Conservation (phyloP, 2,888 invertebrate species). For the Chaetogeoica ovagalla region DNA sequence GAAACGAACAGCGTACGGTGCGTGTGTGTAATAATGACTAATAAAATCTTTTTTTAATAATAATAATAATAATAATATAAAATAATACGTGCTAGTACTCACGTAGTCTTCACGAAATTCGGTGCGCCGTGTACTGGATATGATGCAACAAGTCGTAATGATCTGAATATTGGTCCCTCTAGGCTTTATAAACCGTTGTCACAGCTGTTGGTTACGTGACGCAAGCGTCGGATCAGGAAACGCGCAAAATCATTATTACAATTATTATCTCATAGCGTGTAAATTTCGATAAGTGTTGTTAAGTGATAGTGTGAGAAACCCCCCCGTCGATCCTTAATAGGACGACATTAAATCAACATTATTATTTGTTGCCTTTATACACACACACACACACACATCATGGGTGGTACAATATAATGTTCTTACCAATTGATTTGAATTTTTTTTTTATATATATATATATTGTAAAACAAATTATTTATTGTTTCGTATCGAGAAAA, state of each 20-base stretch:
- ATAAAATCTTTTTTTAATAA: too few relatives aligned
- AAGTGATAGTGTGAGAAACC: constrained; percentile 6
- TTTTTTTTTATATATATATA: background rate
- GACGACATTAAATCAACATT: constrained; percentile 23
- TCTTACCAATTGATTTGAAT: background rate
- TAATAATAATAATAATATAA: background rate
- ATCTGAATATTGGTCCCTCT: constrained; percentile 43
- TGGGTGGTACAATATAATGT: constrained; percentile 26
- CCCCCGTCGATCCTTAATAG: constrained; percentile 23
- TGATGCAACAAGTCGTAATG: constrained; percentile 51
- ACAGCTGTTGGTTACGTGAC: constrained; percentile 27
- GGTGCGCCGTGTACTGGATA: constrained; percentile 38
- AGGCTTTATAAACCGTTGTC: constrained; percentile 40
- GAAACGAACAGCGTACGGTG: too few relatives aligned
- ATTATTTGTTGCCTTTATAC: constrained; percentile 16
- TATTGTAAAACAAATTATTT: background rate
- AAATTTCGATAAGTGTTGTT: constrained; percentile 1
- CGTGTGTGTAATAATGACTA: too few relatives aligned
- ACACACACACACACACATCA: background rate
- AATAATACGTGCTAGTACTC: background rate
- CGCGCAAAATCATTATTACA: constrained; percentile 35
- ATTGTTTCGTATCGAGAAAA: background rate
- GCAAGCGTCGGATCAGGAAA: constrained; percentile 41
- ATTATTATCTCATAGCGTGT: constrained; percentile 9
- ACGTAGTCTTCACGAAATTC: constrained; percentile 26